Evolutionary conservation across 35 echinoderm and acorn worm species (phyloP).

Genomic region (Nesometra sesokonis): DNA sequence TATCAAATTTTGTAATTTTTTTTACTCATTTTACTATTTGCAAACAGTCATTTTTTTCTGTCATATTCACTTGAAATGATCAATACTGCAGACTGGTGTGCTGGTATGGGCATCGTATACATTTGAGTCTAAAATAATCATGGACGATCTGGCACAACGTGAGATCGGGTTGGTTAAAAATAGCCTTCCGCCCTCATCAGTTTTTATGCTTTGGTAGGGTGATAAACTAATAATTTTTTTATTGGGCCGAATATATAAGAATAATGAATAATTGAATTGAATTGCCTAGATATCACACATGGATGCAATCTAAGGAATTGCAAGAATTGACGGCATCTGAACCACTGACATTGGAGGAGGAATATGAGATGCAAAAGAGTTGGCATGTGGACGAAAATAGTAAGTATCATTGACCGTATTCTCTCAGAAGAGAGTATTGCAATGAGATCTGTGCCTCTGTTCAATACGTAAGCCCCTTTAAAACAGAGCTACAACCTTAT

Average conservation of each 20-base stretch:
- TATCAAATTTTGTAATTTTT: neutral
- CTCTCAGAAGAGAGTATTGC: neutral
- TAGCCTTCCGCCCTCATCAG: too few relatives aligned
- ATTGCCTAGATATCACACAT: conserved; percentile 71
- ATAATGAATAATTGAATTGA: neutral
- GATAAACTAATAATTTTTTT: too few relatives aligned
- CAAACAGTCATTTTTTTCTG: too few relatives aligned
- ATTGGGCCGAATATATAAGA: neutral
- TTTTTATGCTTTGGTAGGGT: too few relatives aligned
- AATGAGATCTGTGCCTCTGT: too few relatives aligned
- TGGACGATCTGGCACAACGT: neutral
- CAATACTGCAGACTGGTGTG: neutral
- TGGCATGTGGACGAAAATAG: conserved; percentile 91
- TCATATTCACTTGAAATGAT: neutral
- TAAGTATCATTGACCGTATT: conserved; percentile 8
- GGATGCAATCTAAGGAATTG: conserved; percentile 83
- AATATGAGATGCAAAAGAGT: conserved; percentile 92
- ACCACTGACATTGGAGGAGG: conserved; percentile 71
- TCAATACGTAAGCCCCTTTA: too few relatives aligned
- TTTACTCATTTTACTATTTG: too few relatives aligned
- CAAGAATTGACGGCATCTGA: conserved; percentile 85
- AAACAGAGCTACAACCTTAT: too few relatives aligned
- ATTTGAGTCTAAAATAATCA: too few relatives aligned
- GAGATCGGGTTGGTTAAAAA: neutral
- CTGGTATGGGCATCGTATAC: too few relatives aligned